Base-by-base conservation (phyloP, 2,113 vertebrate genomes). In the Columba janthina region DNA sequence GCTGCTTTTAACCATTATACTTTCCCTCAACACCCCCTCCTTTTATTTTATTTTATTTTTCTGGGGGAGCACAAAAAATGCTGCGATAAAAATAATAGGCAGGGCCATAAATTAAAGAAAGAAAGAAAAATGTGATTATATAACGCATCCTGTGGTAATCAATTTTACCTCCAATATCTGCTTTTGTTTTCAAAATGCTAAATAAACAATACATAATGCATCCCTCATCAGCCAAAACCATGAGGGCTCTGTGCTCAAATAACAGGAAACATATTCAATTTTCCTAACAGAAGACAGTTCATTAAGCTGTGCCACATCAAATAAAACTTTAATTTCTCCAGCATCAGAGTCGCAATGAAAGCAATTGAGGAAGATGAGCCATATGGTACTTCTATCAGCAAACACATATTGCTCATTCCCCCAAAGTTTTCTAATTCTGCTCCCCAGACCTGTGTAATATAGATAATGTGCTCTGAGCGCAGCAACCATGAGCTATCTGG, bases 261-360 rank as follows among this genome's bases (percentile, higher is more conserved):
- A 98, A 98, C 98, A 98, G 98, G 98, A 98, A 98, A 98, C 98
- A 98, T 98, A 98, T 98, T 98, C 98, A 98, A 98, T 98, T 98
- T 98, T 98, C 98, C 98, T 98, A 98, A 98, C 98, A 98, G 98
- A 98, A 98, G 98, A 98, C 98, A 98, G 98, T 98, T 98, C 98
- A 98, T 98, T 98, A 98, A 98, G 98, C 98, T 97, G 98, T 98
- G 98, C 98, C 98, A 98, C 98, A 98, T 98, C 98, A 98, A 98
- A 98, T 98, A 98, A 98, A 98, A 98, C 98, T 98, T 98, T 98
- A 98, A 98, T 98, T 98, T 98, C 98, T 98, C 98, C 98, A 97
- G 98, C 98, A 98, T 98, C 98, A 98, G 98, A 98, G 98, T 98
- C 96, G 98, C 98, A 98, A 98, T 98, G 98, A 98, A 98, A 98